Evolutionary conservation across 2,888 invertebrate species (phyloP), one percentile per base, ranked within the genome.

Genomic region (Nematopogon swammerdamellus): DNA sequence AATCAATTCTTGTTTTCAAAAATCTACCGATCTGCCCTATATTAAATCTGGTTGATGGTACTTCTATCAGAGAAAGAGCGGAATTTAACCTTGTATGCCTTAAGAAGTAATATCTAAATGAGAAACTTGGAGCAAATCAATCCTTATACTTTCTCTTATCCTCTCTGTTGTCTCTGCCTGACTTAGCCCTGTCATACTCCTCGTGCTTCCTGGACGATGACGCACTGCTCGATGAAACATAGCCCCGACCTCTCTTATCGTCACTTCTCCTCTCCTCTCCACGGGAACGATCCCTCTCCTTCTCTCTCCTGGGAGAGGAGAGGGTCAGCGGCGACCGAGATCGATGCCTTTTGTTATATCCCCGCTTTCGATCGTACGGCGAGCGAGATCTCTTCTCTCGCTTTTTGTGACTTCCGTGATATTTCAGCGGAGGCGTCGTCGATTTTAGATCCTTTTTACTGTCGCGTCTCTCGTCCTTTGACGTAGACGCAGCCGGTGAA

Each of bases 381-480:
- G 80, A 80, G 1, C 80, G 64, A 1, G 80, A 79, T 20, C 80
- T 59, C 3, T 76, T 60, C 2, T 80, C 79, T 46, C 79, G 69
- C 53, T 80, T 80, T 53, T 80, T 80, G 59, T 80, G 75, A 46
- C 30, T 36, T 6, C 65, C 67, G 46, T 80, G 76, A 51, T 80
- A 77, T 50, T 80, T 80, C n/a, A 80, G 51, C 0, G 80, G 80
- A 19, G 80, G 80, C 3, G 80, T 80, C 60, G 80, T 80, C 0
- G 80, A 80, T 16, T 80, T 79, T 46, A 79, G 76, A 1, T 77
- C 77, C 47, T 72, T 77, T 52, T 75, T 80, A 1, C 61, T 58
- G 51, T 80, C 80, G 8, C 77, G 57, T 55, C 76, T 70, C 0
- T 61, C 59, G 4, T 80, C 80, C 57, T 79, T 80, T 1, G 77